Conservation (phyloP, 2,113 vertebrate genomes). For the Chrysemys picta region DNA sequence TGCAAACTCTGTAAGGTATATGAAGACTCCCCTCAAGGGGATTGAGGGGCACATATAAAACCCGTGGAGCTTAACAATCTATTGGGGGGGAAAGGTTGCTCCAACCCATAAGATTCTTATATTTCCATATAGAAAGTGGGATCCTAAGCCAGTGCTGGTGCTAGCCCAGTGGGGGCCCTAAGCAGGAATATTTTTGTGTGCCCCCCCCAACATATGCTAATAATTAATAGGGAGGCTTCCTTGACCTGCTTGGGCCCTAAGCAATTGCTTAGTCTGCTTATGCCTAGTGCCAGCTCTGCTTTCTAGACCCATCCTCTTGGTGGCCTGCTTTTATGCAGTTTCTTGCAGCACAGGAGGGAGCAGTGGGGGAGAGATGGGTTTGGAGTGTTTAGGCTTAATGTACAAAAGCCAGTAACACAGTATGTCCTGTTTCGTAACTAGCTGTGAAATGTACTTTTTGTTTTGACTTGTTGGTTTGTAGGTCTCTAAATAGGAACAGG, state of each 20-base stretch:
- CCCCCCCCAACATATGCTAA: neutral
- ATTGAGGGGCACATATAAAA: neutral
- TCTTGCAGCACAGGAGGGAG: no score
- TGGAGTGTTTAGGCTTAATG: neutral
- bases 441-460: neutral
- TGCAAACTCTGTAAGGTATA: neutral
- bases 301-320: neutral
- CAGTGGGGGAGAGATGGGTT: neutral
- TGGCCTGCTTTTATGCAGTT: neutral
- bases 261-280: neutral
- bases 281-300: neutral
- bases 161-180: neutral
- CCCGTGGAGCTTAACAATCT: neutral
- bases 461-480: conserved; percentile 26
- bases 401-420: neutral
- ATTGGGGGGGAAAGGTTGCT: neutral
- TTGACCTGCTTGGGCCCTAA: neutral
- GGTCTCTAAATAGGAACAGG: conserved; percentile 29
- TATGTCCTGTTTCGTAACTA: conserved; percentile 20
- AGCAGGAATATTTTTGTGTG: neutral
- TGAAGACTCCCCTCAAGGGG: neutral
- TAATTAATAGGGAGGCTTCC: neutral
- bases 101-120: neutral
- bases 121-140: neutral
- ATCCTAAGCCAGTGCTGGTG: neutral